Evolutionary conservation across 2,888 invertebrate genomes (phyloP).

Genomic region (Pseudococcus jackbeardsleyi): DNA sequence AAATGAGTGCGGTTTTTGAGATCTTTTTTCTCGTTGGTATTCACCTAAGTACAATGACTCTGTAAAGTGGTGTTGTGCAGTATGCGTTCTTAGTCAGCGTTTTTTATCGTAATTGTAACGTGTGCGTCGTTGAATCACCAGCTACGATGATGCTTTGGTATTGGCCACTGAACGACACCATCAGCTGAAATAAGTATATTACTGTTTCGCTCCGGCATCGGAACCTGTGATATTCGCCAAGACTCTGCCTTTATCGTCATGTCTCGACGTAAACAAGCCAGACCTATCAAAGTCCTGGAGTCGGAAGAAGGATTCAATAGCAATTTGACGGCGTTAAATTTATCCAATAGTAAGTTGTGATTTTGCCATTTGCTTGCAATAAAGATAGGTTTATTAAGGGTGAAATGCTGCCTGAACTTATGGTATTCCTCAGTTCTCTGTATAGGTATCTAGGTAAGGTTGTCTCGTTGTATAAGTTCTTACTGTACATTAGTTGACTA

Average conservation of each 20-base stretch:
- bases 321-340: constrained; percentile 43
- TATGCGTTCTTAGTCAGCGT: background rate
- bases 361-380: background rate
- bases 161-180: background rate
- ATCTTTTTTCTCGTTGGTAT: background rate
- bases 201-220: background rate
- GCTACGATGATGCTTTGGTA: background rate
- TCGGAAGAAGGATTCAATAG: constrained; percentile 70
- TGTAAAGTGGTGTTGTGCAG: background rate
- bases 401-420: too few relatives aligned
- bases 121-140: background rate
- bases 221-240: background rate
- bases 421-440: too few relatives aligned
- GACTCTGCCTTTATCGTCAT: constrained; percentile 68
- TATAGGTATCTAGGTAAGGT: too few relatives aligned
- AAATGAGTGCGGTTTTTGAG: background rate
- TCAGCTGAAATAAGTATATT: background rate
- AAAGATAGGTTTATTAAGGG: background rate
- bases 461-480: too few relatives aligned
- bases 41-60: too few relatives aligned
- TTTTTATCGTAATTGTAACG: background rate
- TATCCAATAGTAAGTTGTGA: constrained; percentile 52
- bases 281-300: constrained; percentile 73
- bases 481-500: too few relatives aligned
- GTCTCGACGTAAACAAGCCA: constrained; percentile 74